A percentile compares a stretch with the other conserved stretches of the same genome.
These are phyloP conservation scores for Bambusicola thoracicus DNA, from an alignment of 2,113 vertebrate genomes.

Conservation along the genomic window DNA sequence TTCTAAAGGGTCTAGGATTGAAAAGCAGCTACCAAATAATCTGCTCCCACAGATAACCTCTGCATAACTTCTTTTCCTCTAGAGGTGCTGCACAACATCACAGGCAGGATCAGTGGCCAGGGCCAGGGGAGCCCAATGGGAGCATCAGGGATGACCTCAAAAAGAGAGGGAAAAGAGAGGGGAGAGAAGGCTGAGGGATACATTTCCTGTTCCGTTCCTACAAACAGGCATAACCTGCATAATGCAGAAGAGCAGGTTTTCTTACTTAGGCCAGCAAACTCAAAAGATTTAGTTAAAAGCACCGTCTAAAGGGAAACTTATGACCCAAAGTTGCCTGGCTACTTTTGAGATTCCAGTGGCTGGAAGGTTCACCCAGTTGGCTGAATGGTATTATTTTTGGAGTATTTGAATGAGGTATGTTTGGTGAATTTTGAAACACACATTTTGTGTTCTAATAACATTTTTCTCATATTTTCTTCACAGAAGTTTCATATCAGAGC, in stretches of 20 bases:
- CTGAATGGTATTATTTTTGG: background rate
- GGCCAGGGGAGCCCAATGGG: background rate
- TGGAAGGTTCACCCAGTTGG: background rate
- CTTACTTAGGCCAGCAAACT: background rate
- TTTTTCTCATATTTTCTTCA: background rate
- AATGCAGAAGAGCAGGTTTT: background rate
- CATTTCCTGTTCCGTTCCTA: background rate
- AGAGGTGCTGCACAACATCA: constrained; percentile 18
- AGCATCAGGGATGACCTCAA: background rate
- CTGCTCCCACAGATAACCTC: background rate
- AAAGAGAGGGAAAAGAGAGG: background rate
- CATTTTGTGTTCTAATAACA: background rate
- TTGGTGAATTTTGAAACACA: background rate
- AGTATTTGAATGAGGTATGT: background rate
- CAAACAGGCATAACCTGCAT: background rate
- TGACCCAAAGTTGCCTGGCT: background rate
- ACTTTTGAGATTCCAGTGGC: background rate
- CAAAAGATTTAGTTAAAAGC: background rate
- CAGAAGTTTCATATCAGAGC: background rate
- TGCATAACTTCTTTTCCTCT: background rate
- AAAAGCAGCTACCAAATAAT: background rate
- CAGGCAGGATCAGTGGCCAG: background rate
- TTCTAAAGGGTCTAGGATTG: background rate
- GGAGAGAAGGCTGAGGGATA: background rate
- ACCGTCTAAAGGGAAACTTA: background rate